Evolutionary conservation across 2,113 vertebrate species (phyloP).

Genomic region (Corythoichthys intestinalis): DNA sequence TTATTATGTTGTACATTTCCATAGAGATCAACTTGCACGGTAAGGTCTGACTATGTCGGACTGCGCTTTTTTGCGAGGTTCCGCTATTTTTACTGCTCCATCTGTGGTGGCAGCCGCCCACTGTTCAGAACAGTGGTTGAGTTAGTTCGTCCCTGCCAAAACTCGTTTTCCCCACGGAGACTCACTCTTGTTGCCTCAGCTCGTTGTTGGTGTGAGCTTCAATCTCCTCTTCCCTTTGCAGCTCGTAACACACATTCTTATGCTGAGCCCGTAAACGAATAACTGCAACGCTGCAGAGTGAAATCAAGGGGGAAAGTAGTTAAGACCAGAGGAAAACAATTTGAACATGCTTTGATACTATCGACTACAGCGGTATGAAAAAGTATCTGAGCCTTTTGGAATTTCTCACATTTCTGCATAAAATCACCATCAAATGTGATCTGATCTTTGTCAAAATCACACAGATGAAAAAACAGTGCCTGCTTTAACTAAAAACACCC

Average conservation of each 20-base stretch:
- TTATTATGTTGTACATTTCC: no score
- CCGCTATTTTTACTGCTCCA: not conserved
- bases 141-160: slow-evolving; percentile 13
- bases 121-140: slow-evolving; percentile 1
- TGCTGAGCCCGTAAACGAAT: slow-evolving; percentile 70
- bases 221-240: slow-evolving; percentile 72
- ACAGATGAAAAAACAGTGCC: no score
- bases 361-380: no score
- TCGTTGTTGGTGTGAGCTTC: slow-evolving; percentile 51
- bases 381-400: no score
- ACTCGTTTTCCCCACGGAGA: slow-evolving; percentile 25
- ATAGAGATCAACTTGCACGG: no score
- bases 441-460: no score
- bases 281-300: slow-evolving; percentile 66
- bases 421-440: no score
- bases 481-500: no score
- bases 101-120: not conserved
- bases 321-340: not conserved
- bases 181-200: slow-evolving; percentile 78
- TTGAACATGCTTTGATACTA: not conserved
- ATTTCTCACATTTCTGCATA: no score
- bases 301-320: not conserved
- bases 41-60: not conserved
- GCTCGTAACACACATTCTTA: slow-evolving; percentile 63
- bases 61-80: not conserved